Evolutionary conservation across 2,888 invertebrate species (phyloP).

Genomic region (Sinopyrophorus schimmeli): DNA sequence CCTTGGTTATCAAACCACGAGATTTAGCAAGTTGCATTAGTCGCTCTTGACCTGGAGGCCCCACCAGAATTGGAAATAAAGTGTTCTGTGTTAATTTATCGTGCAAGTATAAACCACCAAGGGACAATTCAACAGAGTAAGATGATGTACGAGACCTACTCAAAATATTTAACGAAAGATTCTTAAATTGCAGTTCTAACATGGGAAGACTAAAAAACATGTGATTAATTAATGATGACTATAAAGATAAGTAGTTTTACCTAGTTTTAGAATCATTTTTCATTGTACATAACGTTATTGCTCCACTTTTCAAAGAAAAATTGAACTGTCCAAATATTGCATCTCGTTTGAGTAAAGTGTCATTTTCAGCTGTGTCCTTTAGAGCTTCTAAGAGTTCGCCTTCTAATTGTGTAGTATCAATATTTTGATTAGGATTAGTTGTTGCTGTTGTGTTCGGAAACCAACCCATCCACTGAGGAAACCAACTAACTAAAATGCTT

Average conservation of each 20-base stretch:
- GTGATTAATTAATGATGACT: conserved; percentile 7
- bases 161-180: conserved; percentile 76
- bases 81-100: conserved; percentile 79
- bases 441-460: too few relatives aligned
- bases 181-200: conserved; percentile 81
- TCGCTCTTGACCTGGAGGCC: conserved; percentile 67
- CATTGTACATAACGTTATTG: conserved; percentile 60
- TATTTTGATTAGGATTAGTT: conserved; percentile 39
- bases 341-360: conserved; percentile 82
- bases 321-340: conserved; percentile 88
- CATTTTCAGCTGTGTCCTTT: conserved; percentile 82
- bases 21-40: conserved; percentile 36
- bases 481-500: conserved; percentile 84
- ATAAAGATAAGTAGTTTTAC: conserved; percentile 32
- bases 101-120: conserved; percentile 79
- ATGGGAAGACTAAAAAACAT: conserved; percentile 55
- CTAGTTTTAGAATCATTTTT: conserved; percentile 46
- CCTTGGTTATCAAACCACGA: conserved; percentile 43
- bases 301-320: conserved; percentile 79
- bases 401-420: conserved; percentile 60
- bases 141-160: conserved; percentile 86
- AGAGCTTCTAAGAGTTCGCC: conserved; percentile 84
- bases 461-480: conserved; percentile 94
- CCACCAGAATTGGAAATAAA: conserved; percentile 80
- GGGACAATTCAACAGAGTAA: conserved; percentile 76